A percentile compares a stretch with the other conserved stretches of the same genome.
Conservation (phyloP, 2,113 vertebrate genomes). For the Arvicanthis niloticus region DNA sequence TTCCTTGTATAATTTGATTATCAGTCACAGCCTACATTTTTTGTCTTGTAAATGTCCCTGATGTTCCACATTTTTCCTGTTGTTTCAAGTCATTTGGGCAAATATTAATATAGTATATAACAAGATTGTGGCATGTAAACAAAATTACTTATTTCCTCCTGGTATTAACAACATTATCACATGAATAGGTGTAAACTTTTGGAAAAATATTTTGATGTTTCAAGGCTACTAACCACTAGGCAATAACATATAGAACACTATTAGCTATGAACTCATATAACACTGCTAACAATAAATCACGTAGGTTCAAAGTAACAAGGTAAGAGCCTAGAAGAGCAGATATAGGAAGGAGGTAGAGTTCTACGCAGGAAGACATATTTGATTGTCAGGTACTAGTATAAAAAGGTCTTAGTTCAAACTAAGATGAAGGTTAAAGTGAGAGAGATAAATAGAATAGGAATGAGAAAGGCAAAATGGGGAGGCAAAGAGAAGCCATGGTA, state of each 20-base stretch:
- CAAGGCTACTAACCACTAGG: background rate
- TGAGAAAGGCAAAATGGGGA: fast-evolving
- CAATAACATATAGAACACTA: background rate
- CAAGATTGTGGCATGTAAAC: background rate
- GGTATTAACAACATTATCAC: background rate
- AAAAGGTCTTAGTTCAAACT: background rate
- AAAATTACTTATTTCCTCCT: background rate
- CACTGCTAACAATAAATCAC: background rate
- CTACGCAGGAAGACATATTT: background rate
- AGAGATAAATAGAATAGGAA: background rate
- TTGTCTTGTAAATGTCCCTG: background rate
- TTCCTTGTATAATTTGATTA: background rate
- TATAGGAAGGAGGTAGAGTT: background rate
- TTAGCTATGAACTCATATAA: background rate
- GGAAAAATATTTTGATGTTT: background rate
- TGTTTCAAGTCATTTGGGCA: background rate
- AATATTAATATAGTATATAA: background rate
- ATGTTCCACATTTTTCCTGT: background rate
- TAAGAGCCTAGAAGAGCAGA: background rate
- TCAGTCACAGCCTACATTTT: background rate
- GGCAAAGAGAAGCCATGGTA: background rate
- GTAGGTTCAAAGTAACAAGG: background rate
- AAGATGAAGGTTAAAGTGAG: background rate
- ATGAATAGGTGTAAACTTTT: background rate
- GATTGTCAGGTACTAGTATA: background rate